Conservation (phyloP, 2,888 invertebrate species). For the Stictocephala bisonia region DNA sequence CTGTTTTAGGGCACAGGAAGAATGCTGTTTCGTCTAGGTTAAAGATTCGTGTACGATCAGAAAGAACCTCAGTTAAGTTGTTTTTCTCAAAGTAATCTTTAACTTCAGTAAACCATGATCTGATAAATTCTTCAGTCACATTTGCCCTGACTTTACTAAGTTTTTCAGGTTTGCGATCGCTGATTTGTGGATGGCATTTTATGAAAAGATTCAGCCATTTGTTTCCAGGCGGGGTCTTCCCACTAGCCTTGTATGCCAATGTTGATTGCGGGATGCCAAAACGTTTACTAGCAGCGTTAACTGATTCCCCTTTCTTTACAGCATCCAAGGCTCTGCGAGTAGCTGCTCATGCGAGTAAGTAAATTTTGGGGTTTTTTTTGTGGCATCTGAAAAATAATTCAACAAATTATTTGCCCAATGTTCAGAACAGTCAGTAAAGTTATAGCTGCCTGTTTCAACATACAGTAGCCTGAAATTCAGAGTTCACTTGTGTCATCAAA, state of each 20-base stretch:
- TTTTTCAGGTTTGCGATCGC: conserved; percentile 59
- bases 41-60: too few relatives aligned
- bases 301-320: background rate
- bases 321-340: background rate
- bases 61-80: too few relatives aligned
- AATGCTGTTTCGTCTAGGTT: too few relatives aligned
- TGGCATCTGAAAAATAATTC: conserved; percentile 31
- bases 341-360: background rate
- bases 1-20: too few relatives aligned
- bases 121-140: background rate
- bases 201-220: conserved; percentile 7
- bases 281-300: background rate
- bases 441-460: too few relatives aligned
- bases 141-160: conserved; percentile 53
- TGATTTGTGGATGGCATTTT: background rate
- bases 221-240: conserved; percentile 1
- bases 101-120: background rate
- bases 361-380: conserved; percentile 5
- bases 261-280: conserved; percentile 8
- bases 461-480: too few relatives aligned
- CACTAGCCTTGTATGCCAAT: background rate
- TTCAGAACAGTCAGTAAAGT: too few relatives aligned
- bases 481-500: too few relatives aligned
- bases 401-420: too few relatives aligned
- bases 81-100: too few relatives aligned